Evolutionary conservation across 2,797 vertebrate species (phyloP).

Genomic region (Poliocrania exsul): DNA sequence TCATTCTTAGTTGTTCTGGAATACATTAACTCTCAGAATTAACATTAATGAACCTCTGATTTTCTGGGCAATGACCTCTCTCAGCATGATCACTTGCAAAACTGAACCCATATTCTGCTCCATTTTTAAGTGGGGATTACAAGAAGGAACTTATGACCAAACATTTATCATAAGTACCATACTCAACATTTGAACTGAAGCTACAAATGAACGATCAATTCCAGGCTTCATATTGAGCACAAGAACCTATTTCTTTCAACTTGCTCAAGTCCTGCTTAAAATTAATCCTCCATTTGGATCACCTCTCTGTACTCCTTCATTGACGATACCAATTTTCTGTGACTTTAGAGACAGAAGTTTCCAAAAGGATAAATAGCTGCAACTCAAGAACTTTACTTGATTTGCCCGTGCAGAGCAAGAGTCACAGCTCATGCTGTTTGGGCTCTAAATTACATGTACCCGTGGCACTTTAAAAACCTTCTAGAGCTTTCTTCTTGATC

Average conservation of each 20-base stretch:
- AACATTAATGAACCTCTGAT: not conserved
- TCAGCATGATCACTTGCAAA: not conserved
- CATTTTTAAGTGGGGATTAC: not conserved
- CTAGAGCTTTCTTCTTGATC: not conserved
- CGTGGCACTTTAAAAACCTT: not conserved
- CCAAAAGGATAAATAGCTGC: not conserved
- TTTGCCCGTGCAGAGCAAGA: not conserved
- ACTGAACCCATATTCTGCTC: not conserved
- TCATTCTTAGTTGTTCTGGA: not conserved
- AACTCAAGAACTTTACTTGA: not conserved
- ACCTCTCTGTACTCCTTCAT: not conserved
- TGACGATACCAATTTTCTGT: not conserved
- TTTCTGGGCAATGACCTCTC: not conserved
- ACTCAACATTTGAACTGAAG: not conserved
- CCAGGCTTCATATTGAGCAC: not conserved
- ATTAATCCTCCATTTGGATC: not conserved
- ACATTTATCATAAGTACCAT: not conserved
- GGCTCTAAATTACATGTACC: not conserved
- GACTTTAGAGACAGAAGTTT: not conserved
- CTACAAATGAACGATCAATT: not conserved
- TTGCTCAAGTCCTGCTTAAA: not conserved
- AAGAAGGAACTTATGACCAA: not conserved
- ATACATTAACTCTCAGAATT: not conserved
- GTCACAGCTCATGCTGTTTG: not conserved
- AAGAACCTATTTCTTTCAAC: not conserved